These are phyloP conservation scores for Herpailurus yagouaroundi DNA, from an alignment of 2,113 vertebrate genomes.

Conservation along the genomic window DNA sequence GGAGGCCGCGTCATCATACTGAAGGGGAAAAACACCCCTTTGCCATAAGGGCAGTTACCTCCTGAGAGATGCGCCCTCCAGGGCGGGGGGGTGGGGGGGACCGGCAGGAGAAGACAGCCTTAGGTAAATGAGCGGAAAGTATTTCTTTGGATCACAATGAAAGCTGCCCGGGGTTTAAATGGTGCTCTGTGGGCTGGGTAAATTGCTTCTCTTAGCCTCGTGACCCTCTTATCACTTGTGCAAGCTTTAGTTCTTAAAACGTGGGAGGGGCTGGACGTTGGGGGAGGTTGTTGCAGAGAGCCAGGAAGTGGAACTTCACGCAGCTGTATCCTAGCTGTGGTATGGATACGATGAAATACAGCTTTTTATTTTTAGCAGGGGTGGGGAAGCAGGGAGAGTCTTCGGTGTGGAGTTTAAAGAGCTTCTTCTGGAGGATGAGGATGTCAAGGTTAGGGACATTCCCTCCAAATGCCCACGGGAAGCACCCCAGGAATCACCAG, in stretches of 20 bases:
- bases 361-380: constrained; percentile 31
- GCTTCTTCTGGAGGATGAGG: background rate
- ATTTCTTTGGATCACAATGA: background rate
- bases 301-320: background rate
- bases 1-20: background rate
- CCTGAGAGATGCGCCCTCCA: background rate
- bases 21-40: background rate
- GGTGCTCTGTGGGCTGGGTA: background rate
- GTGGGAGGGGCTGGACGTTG: background rate
- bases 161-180: background rate
- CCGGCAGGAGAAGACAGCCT: background rate
- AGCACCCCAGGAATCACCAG: background rate
- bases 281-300: background rate
- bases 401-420: background rate
- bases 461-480: background rate
- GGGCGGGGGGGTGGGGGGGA: background rate
- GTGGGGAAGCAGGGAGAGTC: background rate
- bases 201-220: background rate
- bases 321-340: background rate
- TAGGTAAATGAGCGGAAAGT: background rate
- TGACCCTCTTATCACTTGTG: background rate
- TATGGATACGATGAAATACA: background rate
- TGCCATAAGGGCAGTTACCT: background rate
- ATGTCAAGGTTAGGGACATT: background rate
- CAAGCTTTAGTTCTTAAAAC: background rate